Evolutionary conservation across 2,797 vertebrate species (phyloP), one percentile per base, ranked within the genome.

Genomic region (Catamblyrhynchus diadema): DNA sequence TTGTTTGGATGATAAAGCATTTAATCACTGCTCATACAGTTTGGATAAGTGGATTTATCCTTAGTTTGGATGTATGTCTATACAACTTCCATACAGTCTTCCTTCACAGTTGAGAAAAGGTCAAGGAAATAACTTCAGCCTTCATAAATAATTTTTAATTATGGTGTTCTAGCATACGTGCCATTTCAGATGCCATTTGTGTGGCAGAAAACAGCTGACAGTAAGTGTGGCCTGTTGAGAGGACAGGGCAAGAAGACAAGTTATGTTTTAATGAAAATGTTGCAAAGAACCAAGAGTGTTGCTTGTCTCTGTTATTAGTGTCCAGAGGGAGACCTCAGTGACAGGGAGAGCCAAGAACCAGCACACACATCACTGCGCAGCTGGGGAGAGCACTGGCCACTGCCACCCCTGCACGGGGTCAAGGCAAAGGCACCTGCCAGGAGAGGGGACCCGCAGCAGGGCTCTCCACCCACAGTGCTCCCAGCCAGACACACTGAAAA

Each of bases 401-500:
- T 10, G 45, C 6, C 33, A 47, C 17, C 17, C 2, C 0, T 8
- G 35, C 33, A 13, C 0, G 0, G 8, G 41, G 41, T 41, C 33
- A 64, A 67, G n/a, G 27, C 56, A 67, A 45, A 37, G 48, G 35
- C 51, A 45, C 10, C 22, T 32, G 53, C 13, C 32, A 7, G 21
- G 28, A 53, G 15, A 73, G 33, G 35, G 44, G 30, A 66, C 22
- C 22, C 0, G 0, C 14, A 33, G 45, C 15, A 15, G 20, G 41
- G 30, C 6, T 88, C 12, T 67, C 19, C 33, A 33, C 5, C 42
- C 33, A 41, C 42, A 23, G 24, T 3, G 8, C 2, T n/a, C 41
- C 19, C 61, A 79, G 25, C 2, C 61, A 87, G 24, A 2, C 13
- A 62, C n/a, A n/a, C 35, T 57, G 30, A 60, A 77, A 81, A 41